Evolutionary conservation across 2,113 vertebrate genomes (phyloP).

Genomic region (mouse (Mus musculus)): DNA sequence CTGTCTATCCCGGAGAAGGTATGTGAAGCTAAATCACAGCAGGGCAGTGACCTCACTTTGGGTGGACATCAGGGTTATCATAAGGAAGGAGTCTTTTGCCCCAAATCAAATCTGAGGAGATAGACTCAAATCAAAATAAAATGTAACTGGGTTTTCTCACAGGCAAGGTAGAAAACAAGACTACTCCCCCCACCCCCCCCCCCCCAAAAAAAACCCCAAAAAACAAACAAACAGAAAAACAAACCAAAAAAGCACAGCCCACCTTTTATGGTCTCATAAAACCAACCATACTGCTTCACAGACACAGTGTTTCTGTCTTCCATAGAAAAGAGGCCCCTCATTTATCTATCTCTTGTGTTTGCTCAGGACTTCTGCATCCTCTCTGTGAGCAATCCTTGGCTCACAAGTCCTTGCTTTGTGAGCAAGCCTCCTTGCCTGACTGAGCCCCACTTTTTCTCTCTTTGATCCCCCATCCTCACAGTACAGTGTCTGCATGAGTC

Average conservation of each 20-base stretch:
- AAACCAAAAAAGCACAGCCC: too few relatives aligned
- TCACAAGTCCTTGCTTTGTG: too few relatives aligned
- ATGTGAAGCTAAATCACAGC: background rate
- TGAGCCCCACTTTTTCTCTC: fast-evolving
- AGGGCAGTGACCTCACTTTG: background rate
- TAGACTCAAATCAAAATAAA: background rate
- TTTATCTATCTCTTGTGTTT: background rate
- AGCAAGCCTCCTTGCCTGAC: background rate
- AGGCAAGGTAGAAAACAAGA: background rate
- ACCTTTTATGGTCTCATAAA: background rate
- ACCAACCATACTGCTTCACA: background rate
- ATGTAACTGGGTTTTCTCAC: background rate
- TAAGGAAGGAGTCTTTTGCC: background rate
- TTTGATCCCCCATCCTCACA: fast-evolving
- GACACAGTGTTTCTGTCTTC: background rate
- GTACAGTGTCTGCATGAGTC: background rate
- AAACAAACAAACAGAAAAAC: background rate
- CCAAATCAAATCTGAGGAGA: background rate
- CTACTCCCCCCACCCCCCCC: too few relatives aligned
- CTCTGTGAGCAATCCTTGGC: background rate
- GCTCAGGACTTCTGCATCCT: background rate
- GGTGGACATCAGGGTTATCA: background rate
- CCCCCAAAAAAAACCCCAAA: too few relatives aligned
- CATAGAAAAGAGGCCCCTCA: background rate
- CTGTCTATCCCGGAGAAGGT: background rate